Conservation (phyloP, 1,140 invertebrate genomes). For the Eumeta japonica region DNA sequence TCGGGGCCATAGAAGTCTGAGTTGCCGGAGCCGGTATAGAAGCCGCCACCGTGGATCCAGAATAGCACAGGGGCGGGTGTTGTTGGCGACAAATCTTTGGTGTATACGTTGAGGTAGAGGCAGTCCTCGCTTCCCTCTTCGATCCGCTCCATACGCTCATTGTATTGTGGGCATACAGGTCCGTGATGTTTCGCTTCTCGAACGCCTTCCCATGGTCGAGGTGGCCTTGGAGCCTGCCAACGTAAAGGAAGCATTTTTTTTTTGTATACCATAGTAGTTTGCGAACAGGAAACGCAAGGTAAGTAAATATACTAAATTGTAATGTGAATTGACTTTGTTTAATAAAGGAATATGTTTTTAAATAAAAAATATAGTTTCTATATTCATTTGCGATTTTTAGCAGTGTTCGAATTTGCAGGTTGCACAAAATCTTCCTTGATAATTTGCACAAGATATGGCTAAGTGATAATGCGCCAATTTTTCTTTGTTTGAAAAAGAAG, state of each 20-base stretch:
- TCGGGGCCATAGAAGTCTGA: conserved; percentile 60
- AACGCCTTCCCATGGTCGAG: conserved; percentile 50
- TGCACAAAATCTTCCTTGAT: too few relatives aligned
- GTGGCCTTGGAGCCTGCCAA: conserved; percentile 48
- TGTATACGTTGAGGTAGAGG: conserved; percentile 72
- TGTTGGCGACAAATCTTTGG: conserved; percentile 33
- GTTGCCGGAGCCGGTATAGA: conserved; percentile 62
- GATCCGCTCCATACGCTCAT: conserved; percentile 29
- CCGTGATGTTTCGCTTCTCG: conserved; percentile 49
- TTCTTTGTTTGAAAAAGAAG: too few relatives aligned
- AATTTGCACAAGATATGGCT: too few relatives aligned
- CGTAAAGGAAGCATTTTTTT: too few relatives aligned
- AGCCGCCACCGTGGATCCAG: conserved; percentile 74
- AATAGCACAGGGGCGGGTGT: conserved; percentile 66
- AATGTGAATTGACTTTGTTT: not conserved
- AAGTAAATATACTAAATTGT: too few relatives aligned
- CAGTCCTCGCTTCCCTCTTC: conserved; percentile 65
- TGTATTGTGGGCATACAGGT: conserved; percentile 51
- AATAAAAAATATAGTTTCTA: conserved; percentile 1
- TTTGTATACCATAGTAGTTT: too few relatives aligned
- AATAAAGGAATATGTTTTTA: not conserved
- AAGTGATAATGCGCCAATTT: too few relatives aligned
- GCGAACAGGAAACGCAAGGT: too few relatives aligned
- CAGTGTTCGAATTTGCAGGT: too few relatives aligned
- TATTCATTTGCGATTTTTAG: too few relatives aligned